phyloP scores from a whole-genome alignment of 1,140 invertebrate species.

The Episyrphus balteatus region DNA sequence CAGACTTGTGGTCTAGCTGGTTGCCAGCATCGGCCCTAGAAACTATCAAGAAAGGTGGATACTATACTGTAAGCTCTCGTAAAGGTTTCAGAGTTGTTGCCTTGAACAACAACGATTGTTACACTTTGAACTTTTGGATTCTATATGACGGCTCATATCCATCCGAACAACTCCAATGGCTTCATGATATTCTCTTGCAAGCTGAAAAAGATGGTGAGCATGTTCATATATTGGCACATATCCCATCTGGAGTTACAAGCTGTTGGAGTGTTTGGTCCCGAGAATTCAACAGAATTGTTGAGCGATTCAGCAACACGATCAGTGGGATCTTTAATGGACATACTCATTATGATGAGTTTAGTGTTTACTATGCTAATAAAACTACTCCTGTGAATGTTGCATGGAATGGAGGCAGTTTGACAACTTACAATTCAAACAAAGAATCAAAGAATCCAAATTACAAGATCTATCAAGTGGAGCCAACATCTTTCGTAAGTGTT shows the following conservation, averaged over 20 bases:
- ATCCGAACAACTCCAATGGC: constrained; percentile 64
- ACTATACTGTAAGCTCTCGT: constrained; percentile 46
- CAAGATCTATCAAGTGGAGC: constrained; percentile 58
- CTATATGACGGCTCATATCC: constrained; percentile 40
- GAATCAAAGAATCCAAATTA: constrained; percentile 67
- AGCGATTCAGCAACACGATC: constrained; percentile 56
- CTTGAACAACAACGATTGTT: constrained; percentile 7
- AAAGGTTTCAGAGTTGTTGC: constrained; percentile 53
- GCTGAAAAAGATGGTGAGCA: constrained; percentile 60
- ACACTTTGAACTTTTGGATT: constrained; percentile 5
- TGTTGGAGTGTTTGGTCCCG: constrained; percentile 56
- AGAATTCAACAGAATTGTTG: constrained; percentile 50
- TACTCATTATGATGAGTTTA: constrained; percentile 64
- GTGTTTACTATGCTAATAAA: constrained; percentile 49
- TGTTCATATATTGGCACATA: constrained; percentile 75
- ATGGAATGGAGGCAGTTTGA: constrained; percentile 68
- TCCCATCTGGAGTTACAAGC: constrained; percentile 58
- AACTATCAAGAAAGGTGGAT: constrained; percentile 40
- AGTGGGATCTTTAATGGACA: constrained; percentile 72
- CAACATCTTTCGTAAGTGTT: constrained; percentile 46
- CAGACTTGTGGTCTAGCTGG: constrained; percentile 53
- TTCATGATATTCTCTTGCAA: constrained; percentile 52
- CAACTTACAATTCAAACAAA: constrained; percentile 46
- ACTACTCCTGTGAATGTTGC: constrained; percentile 50
- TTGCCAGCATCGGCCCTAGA: constrained; percentile 48